A percentile compares a stretch with the other conserved stretches of the same genome.
phyloP scores from a whole-genome alignment of 1,140 invertebrate species.

The Acromyrmex charruanus region DNA sequence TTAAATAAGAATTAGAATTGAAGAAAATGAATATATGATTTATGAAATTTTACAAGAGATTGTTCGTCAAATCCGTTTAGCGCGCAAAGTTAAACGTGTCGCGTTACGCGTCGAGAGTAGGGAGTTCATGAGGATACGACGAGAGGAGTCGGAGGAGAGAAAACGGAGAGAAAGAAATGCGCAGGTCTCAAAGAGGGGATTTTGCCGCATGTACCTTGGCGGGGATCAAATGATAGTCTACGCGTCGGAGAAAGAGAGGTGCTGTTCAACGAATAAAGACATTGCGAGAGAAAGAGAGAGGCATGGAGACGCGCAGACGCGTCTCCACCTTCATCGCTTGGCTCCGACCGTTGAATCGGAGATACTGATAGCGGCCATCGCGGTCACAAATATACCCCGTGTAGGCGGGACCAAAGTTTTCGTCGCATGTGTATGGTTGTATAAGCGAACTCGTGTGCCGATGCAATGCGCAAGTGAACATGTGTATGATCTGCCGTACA shows the following conservation, averaged over 20 bases:
- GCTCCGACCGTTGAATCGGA: conserved; percentile 75
- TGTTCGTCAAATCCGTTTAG: neutral
- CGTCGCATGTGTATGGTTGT: conserved; percentile 24
- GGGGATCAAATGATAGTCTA: conserved; percentile 47
- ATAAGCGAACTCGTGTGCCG: neutral
- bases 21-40: neutral
- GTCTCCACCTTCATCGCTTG: conserved; percentile 83
- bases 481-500: neutral
- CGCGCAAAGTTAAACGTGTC: neutral
- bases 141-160: conserved; percentile 18
- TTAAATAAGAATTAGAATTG: neutral
- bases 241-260: conserved; percentile 26
- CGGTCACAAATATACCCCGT: conserved; percentile 82
- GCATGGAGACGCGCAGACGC: conserved; percentile 80
- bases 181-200: conserved; percentile 53
- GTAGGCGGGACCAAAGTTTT: conserved; percentile 84
- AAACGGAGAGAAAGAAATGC: conserved; percentile 45
- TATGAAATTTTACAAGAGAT: neutral
- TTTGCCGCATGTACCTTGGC: neutral
- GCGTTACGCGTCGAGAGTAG: neutral
- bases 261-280: conserved; percentile 55
- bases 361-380: conserved; percentile 85
- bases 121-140: neutral
- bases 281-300: conserved; percentile 68
- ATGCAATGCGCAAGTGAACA: neutral